Base-by-base conservation (phyloP, 2,113 vertebrate species). In the Phalacrocorax brasilianus region DNA sequence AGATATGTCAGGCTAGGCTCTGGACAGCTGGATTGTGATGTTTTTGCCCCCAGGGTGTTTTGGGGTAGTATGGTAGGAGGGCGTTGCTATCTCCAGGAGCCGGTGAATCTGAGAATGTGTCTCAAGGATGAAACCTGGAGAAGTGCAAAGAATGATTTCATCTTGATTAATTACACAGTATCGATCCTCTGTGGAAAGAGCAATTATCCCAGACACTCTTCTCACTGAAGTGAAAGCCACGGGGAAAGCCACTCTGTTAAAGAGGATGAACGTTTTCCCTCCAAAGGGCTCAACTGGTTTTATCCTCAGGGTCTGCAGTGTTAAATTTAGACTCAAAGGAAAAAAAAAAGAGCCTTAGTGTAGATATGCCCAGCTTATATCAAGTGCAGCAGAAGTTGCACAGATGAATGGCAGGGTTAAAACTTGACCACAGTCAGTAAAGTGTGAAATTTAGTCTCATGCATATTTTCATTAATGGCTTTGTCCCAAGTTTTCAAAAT, bases 121-220 rank as follows among this genome's bases (percentile, higher is more conserved):
- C 95, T 96, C 90, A 91, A 97, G 97, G 94, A 97, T 96, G 96
- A 97, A 97, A 95, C 96, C 91, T 72, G 72, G 92, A 96, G 94
- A 96, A 95, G 91, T 95, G 91, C 95, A 95, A 97, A 97, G 97
- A 92, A 96, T 95, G 95, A 97, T 96, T 97, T 97, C 89, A 96
- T 97, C 95, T 97, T 97, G 97, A 97, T 97, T 97, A 97, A 97
- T 97, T 97, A 97, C 92, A 88, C 79, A 90, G 94, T 97, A 98
- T 96, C 96, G 97, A 97, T 97, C 95, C 94, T 97, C 94, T 95
- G 96, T 96, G 95, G 97, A 98, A 97, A 97, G 93, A 96, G 96
- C 97, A 97, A 97, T 97, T 97, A 97, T 97, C 95, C 93, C 83
- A 97, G 96, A 97, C 79, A 95, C 76, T 97, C 96, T 92, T 94